Conservation (phyloP, 2,888 invertebrate species). For the Chymomyza procnemis region DNA sequence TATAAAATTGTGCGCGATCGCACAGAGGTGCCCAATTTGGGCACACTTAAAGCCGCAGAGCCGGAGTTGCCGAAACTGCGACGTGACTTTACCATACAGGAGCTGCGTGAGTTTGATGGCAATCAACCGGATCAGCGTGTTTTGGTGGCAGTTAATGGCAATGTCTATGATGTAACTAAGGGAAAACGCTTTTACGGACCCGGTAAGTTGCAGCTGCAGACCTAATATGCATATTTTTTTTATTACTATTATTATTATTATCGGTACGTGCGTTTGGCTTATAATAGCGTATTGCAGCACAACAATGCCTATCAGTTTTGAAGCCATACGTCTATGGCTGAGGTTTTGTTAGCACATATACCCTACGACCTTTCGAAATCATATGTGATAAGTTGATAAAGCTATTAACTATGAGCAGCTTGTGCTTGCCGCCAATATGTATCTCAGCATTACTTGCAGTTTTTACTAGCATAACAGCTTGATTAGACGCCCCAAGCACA, state of each 20-base stretch:
- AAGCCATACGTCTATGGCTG: background rate
- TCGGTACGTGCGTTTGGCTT: background rate
- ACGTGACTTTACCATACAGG: constrained; percentile 92
- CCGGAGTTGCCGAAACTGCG: constrained; percentile 89
- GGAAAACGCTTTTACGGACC: constrained; percentile 96
- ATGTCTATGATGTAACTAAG: constrained; percentile 95
- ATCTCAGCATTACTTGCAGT: background rate
- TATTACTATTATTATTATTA: background rate
- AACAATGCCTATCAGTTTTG: background rate
- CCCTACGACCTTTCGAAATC: background rate
- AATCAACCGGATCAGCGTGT: constrained; percentile 91
- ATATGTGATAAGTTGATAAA: background rate
- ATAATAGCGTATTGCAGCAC: background rate
- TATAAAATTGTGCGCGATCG: constrained; percentile 86
- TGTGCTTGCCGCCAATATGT: background rate
- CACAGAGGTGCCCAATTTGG: constrained; percentile 77
- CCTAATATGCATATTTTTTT: background rate
- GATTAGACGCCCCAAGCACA: no score
- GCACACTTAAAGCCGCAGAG: constrained; percentile 74
- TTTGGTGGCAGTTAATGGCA: constrained; percentile 94
- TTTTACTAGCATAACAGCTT: background rate
- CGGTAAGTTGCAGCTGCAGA: constrained; percentile 81
- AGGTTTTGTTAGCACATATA: background rate
- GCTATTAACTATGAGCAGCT: background rate
- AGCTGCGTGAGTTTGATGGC: constrained; percentile 92